These are phyloP conservation scores for Oryzias dopingdopingensis DNA, from an alignment of 2,797 vertebrate species.

Conservation along the genomic window DNA sequence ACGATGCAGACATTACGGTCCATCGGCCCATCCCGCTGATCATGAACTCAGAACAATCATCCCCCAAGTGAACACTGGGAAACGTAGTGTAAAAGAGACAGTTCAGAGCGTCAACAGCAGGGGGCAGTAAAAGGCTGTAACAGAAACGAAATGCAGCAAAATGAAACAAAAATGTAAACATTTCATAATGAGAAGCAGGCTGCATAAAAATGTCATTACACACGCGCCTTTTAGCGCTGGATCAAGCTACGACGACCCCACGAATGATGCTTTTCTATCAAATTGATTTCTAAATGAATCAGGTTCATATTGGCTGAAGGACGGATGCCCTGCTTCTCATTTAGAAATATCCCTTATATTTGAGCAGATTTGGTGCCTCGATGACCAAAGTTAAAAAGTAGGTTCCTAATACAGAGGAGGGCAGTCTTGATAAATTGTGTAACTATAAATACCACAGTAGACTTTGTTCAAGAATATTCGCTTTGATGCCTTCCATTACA, in stretches of 20 bases:
- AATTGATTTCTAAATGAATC: not conserved
- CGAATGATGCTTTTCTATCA: not conserved
- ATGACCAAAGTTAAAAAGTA: not conserved
- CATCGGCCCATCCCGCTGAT: too few relatives aligned
- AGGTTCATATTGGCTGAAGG: too few relatives aligned
- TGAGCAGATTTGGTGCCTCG: too few relatives aligned
- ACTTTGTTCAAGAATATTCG: conserved; percentile 53
- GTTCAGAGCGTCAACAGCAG: conserved; percentile 18
- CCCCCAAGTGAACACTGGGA: conserved; percentile 35
- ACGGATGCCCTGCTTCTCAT: too few relatives aligned
- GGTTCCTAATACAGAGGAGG: conserved; percentile 1
- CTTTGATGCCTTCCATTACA: conserved; percentile 20
- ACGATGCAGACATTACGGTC: too few relatives aligned
- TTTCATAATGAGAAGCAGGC: conserved; percentile 53
- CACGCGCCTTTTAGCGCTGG: not conserved
- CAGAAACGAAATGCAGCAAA: conserved; percentile 1
- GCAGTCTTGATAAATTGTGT: not conserved
- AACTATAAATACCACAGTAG: not conserved
- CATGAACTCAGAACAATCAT: too few relatives aligned
- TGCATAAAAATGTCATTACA: not conserved
- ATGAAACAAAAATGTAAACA: conserved; percentile 39
- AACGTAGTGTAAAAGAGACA: conserved; percentile 28
- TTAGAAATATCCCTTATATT: too few relatives aligned
- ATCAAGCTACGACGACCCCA: not conserved
- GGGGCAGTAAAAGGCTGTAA: conserved; percentile 26